These are phyloP conservation scores for Spatulosminthurus flaviceps DNA, from an alignment of 2,888 invertebrate species.

Conservation along the genomic window DNA sequence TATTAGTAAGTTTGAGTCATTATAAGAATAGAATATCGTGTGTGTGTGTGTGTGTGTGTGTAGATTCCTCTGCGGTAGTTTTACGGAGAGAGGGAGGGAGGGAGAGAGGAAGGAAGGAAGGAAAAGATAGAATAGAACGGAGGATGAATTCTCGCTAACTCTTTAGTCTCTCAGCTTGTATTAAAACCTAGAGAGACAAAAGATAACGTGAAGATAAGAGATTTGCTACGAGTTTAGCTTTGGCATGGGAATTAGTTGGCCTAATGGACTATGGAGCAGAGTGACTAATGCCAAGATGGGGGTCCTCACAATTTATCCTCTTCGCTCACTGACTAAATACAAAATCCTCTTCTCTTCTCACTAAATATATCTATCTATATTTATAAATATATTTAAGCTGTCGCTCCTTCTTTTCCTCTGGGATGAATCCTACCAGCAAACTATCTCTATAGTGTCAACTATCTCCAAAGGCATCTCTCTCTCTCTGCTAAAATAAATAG, in stretches of 20 bases:
- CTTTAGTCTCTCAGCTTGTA: neutral
- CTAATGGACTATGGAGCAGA: slow-evolving; percentile 58
- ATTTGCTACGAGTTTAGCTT: slow-evolving; percentile 41
- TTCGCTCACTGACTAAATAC: slow-evolving; percentile 8
- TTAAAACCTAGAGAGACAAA: neutral
- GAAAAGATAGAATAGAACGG: slow-evolving; percentile 9
- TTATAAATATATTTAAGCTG: neutral
- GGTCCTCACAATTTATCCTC: slow-evolving; percentile 31
- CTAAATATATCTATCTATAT: too few species aligned
- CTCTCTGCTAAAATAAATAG: too few species aligned
- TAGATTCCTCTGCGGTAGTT: neutral
- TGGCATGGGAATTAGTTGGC: slow-evolving; percentile 57
- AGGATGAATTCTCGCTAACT: slow-evolving; percentile 16
- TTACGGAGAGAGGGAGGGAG: neutral
- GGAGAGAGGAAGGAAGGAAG: neutral
- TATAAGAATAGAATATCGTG: neutral
- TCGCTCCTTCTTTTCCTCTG: too few species aligned
- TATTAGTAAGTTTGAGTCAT: too few species aligned
- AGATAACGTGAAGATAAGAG: slow-evolving; percentile 43
- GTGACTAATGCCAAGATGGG: slow-evolving; percentile 40
- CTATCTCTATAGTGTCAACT: too few species aligned
- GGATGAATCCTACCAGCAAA: too few species aligned
- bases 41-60: neutral
- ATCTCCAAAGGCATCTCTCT: too few species aligned
- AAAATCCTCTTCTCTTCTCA: neutral